These are phyloP conservation scores for Dioctria linearis DNA, from an alignment of 2,888 invertebrate genomes.

Conservation along the genomic window DNA sequence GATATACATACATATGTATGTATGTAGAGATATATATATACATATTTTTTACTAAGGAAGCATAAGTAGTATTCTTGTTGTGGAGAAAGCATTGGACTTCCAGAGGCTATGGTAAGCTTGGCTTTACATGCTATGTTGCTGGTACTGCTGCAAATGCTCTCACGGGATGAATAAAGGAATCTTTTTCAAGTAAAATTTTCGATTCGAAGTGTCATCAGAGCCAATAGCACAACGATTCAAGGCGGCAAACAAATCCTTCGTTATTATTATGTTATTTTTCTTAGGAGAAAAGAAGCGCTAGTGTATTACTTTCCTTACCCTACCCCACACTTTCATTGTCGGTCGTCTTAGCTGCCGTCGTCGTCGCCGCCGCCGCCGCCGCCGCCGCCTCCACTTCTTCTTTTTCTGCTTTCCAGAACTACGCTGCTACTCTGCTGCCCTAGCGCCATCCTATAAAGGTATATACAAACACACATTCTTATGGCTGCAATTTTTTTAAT, in stretches of 20 bases:
- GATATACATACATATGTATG: no score
- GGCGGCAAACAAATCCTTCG: not conserved
- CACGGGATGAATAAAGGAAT: not conserved
- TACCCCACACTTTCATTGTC: not conserved
- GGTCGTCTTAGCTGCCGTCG: not conserved
- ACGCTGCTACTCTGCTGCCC: not conserved
- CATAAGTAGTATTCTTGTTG: no score
- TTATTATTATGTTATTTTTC: not conserved
- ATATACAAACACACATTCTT: conserved; percentile 4
- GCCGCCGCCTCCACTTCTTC: not conserved
- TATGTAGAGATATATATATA: no score
- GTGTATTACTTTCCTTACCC: not conserved
- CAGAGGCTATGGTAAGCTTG: no score
- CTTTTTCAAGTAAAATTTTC: not conserved
- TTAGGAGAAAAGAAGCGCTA: not conserved
- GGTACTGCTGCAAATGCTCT: no score
- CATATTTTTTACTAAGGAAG: no score
- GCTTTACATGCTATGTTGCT: no score
- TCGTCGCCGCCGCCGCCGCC: not conserved
- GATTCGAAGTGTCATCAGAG: not conserved
- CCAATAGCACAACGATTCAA: not conserved
- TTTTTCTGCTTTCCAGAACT: not conserved
- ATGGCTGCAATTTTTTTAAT: conserved; percentile 32
- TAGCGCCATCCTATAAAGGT: not conserved
- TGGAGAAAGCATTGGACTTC: no score